phyloP scores from a whole-genome alignment of 2,888 invertebrate species.

The Nowickia ferox region DNA sequence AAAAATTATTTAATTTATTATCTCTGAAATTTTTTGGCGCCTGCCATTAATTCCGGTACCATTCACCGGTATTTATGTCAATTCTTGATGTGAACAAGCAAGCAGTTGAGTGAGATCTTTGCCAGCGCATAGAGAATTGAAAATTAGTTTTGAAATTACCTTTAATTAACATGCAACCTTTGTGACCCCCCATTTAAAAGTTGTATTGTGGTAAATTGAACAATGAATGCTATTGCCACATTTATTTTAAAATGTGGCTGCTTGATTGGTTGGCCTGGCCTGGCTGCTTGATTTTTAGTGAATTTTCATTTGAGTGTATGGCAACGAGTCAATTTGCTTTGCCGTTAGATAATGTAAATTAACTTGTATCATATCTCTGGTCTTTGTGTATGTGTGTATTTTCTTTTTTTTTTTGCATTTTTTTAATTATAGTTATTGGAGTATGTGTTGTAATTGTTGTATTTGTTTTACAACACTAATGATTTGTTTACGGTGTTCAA shows the following conservation, averaged over 20 bases:
- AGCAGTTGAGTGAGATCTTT: constrained; percentile 20
- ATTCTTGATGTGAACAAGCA: neutral
- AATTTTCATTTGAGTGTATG: constrained; percentile 7
- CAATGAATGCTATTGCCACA: constrained; percentile 33
- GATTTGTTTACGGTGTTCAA: constrained; percentile 48
- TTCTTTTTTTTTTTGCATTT: neutral
- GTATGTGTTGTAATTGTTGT: constrained; percentile 8
- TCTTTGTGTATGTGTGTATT: neutral
- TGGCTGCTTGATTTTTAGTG: constrained; percentile 15
- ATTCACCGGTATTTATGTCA: constrained; percentile 10
- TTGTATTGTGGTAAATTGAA: constrained; percentile 42
- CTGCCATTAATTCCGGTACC: constrained; percentile 54
- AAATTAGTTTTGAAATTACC: constrained; percentile 63
- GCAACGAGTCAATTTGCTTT: constrained; percentile 36
- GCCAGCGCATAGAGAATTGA: neutral
- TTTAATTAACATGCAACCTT: constrained; percentile 66
- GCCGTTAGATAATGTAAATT: constrained; percentile 43
- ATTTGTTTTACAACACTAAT: constrained; percentile 40
- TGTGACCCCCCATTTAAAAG: constrained; percentile 48
- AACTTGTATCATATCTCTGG: constrained; percentile 16
- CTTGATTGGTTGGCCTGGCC: neutral
- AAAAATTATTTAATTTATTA: constrained; percentile 38
- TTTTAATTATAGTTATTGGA: constrained; percentile 30
- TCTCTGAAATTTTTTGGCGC: constrained; percentile 51
- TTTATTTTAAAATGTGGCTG: constrained; percentile 38